These are phyloP conservation scores for Coptodon bakossiorum DNA, from an alignment of 2,113 vertebrate species.

Conservation along the genomic window DNA sequence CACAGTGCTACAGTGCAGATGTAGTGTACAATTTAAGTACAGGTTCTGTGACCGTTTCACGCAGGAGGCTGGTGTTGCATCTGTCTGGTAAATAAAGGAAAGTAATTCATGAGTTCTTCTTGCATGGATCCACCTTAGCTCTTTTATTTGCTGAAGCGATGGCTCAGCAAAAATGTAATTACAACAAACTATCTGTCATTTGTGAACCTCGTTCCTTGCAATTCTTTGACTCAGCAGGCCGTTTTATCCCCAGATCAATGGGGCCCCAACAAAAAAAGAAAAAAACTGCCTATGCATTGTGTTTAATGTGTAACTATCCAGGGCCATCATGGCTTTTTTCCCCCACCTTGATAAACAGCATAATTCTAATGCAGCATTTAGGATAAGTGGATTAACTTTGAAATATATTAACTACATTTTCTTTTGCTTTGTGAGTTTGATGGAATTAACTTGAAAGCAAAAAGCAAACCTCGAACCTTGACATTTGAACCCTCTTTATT, in stretches of 20 bases:
- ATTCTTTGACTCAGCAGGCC: not conserved
- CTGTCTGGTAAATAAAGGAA: not conserved
- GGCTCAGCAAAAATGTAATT: not conserved
- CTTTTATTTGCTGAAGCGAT: not conserved
- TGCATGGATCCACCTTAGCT: not conserved
- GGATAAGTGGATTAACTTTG: not conserved
- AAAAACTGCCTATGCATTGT: not conserved
- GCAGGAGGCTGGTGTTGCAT: not conserved
- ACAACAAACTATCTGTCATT: not conserved
- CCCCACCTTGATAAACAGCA: not conserved
- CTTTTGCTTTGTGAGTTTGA: not conserved
- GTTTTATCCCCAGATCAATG: not conserved
- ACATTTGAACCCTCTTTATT: not conserved
- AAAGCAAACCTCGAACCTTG: not conserved
- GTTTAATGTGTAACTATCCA: constrained; percentile 3
- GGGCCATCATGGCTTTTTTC: not conserved
- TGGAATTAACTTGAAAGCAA: not conserved
- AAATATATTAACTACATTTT: not conserved
- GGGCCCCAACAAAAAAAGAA: not conserved
- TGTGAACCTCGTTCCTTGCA: not conserved
- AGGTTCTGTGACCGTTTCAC: not conserved
- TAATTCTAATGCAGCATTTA: not conserved
- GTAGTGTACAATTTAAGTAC: not conserved
- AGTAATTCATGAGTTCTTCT: not conserved
- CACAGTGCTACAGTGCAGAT: not conserved